A percentile compares a stretch with the other conserved stretches of the same genome.
Evolutionary conservation across 2,113 vertebrate species (phyloP).

Genomic region (Anolis sagrei): DNA sequence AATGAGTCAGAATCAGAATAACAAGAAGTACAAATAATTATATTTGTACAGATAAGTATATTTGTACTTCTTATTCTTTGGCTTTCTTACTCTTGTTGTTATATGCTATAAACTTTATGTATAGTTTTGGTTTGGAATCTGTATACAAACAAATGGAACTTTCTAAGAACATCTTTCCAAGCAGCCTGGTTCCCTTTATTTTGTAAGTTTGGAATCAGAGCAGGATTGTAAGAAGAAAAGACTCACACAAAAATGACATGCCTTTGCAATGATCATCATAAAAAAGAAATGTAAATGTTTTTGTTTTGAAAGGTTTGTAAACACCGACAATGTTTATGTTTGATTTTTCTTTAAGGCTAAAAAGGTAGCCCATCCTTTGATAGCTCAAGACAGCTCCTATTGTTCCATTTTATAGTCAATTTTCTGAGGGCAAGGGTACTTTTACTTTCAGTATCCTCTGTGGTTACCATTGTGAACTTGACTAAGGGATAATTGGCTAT

Average conservation of each 20-base stretch:
- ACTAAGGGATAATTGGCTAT: constrained; percentile 13
- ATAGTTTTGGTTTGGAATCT: too few relatives aligned
- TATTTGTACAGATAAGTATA: too few relatives aligned
- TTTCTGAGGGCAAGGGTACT: not conserved
- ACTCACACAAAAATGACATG: not conserved
- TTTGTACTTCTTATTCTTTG: too few relatives aligned
- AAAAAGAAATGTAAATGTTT: not conserved
- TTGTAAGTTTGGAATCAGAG: not conserved
- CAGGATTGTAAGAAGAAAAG: not conserved
- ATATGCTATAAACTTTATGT: too few relatives aligned
- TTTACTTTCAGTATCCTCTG: constrained; percentile 1
- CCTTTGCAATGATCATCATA: not conserved
- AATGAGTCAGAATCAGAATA: too few relatives aligned
- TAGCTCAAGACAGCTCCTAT: not conserved
- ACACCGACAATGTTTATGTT: fast-evolving
- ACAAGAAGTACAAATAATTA: too few relatives aligned
- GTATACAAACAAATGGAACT: too few relatives aligned
- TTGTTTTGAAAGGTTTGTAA: not conserved
- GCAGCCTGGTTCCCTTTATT: not conserved
- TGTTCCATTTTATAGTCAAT: not conserved
- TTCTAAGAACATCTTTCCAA: not conserved
- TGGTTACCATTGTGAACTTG: not conserved
- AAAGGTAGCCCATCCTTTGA: not conserved
- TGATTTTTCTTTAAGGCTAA: not conserved
- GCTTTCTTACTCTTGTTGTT: too few relatives aligned